Evolutionary conservation across 2,888 invertebrate genomes (phyloP).

Genomic region (Busseola fusca): DNA sequence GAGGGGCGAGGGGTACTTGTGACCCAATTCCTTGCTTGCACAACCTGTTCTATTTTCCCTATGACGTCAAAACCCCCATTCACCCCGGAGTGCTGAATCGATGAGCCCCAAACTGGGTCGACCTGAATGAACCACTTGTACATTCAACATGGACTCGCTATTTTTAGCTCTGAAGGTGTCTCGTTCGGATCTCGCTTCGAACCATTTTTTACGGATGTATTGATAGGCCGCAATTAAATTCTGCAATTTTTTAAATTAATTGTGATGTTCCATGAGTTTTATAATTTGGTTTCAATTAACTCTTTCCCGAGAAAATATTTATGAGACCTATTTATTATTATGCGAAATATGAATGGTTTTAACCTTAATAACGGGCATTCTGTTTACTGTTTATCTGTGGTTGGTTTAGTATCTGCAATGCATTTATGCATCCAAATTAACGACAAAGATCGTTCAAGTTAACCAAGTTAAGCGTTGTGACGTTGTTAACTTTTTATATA

Average conservation of each 20-base stretch:
- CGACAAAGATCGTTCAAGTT: constrained; percentile 5
- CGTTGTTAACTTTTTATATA: not conserved
- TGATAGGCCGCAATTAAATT: constrained; percentile 71
- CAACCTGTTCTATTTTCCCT: constrained; percentile 82
- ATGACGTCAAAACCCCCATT: constrained; percentile 87
- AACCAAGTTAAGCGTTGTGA: not conserved
- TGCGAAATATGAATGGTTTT: constrained; percentile 28
- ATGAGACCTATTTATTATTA: constrained; percentile 41
- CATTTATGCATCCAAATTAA: constrained; percentile 16
- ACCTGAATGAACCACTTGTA: constrained; percentile 82
- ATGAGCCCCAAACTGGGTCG: constrained; percentile 84
- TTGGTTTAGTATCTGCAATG: constrained; percentile 3
- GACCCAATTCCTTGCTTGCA: constrained; percentile 83
- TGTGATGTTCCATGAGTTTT: constrained; percentile 63
- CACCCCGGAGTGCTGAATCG: constrained; percentile 84
- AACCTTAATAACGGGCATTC: constrained; percentile 13
- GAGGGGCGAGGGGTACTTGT: constrained; percentile 71
- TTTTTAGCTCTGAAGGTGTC: constrained; percentile 78
- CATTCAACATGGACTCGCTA: constrained; percentile 78
- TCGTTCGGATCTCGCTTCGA: constrained; percentile 68
- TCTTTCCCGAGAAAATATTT: constrained; percentile 49
- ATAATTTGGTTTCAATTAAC: constrained; percentile 55
- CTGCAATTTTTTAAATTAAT: constrained; percentile 62
- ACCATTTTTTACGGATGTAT: constrained; percentile 76
- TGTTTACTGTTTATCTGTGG: constrained; percentile 4